Evolutionary conservation across 2,797 vertebrate genomes (phyloP).

Genomic region (Nyctalus aviator): DNA sequence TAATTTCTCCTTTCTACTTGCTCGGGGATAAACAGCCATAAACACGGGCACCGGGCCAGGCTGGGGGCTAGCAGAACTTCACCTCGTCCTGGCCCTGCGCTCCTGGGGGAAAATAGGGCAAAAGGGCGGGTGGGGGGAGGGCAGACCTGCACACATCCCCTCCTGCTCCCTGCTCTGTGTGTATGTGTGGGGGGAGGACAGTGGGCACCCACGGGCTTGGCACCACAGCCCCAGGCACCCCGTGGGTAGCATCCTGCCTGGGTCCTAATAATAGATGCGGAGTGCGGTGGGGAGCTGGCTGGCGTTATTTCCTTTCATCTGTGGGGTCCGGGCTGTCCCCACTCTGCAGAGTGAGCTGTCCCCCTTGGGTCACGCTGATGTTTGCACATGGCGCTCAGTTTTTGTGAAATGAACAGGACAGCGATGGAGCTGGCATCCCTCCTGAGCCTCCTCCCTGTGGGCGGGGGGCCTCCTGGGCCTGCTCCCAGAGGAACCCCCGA

Average conservation of each 20-base stretch:
- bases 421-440: background rate
- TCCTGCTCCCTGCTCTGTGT: background rate
- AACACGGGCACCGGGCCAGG: slow-evolving; percentile 72
- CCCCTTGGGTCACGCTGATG: background rate
- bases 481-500: background rate
- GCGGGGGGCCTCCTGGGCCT: background rate
- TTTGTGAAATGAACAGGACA: background rate
- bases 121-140: background rate
- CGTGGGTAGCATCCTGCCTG: background rate
- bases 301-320: background rate
- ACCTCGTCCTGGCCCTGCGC: slow-evolving; percentile 20
- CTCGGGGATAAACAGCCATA: slow-evolving; percentile 81
- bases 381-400: background rate
- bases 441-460: background rate
- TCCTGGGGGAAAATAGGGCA: background rate
- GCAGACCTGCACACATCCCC: background rate
- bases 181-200: fast-evolving
- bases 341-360: background rate
- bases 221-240: background rate
- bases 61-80: slow-evolving; percentile 65
- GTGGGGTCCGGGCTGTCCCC: background rate
- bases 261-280: background rate
- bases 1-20: slow-evolving; percentile 81
- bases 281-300: background rate
- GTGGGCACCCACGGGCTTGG: background rate